Evolutionary conservation across 1,140 invertebrate genomes (phyloP), one percentile per base, ranked within the genome.

Genomic region (Trichomalopsis sarcophagae): DNA sequence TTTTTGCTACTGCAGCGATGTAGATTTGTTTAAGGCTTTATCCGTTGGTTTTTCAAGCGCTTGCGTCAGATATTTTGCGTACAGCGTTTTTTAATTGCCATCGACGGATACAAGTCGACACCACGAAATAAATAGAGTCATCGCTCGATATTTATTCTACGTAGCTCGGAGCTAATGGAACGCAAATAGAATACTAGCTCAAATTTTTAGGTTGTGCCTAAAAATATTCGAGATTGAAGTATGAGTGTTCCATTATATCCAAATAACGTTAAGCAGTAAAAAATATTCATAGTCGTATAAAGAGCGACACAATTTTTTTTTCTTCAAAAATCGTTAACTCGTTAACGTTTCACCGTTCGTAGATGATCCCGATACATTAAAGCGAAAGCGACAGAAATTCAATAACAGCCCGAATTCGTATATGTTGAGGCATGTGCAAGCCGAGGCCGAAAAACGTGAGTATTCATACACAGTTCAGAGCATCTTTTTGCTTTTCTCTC

Each of bases 391-490:
- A 87, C 78, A 84, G 78, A 95, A 94, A 91, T 93, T 93, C 94
- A 94, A 92, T 91, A 94, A 94, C 89, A 94, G 93, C 89, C 91
- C 93, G 85, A 93, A 91, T 81, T 81, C 91, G 86, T 91, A 94
- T 93, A 89, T 94, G 88, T 92, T 94, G 90, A 93, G 92, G 86
- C 92, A 94, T 87, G 92, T 95, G 88, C 92, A 93, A 89, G 92
- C 91, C 86, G 93, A 93, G 90, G 93, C 94, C 86, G 91, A 92
- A 90, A 93, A 93, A 92, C 93, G 95, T 95, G 94, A 95, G 95
- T 95, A 93, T 89, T 87, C 89, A 86, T 85, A 82, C 85, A 78
- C 86, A 73, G 44, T 36, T 71, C 73, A 84, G 81, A 80, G 23
- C 33, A 69, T 66, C 17, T n/a, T 78, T 85, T 68, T 40, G n/a